Evolutionary conservation across 2,113 vertebrate genomes (phyloP), one percentile per base, ranked within the genome.

Genomic region (Microtus pennsylvanicus): DNA sequence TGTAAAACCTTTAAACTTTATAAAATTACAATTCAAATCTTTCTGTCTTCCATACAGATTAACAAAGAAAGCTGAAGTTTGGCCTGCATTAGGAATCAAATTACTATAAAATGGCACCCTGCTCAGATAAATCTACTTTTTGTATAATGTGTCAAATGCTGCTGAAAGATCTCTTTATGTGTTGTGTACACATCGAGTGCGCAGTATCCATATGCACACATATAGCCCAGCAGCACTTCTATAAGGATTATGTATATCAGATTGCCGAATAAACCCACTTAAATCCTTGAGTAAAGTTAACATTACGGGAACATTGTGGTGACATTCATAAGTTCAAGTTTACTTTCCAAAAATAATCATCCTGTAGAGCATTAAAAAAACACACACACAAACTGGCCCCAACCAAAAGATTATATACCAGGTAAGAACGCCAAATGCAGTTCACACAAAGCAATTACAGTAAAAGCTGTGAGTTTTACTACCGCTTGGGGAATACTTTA

Each of bases 391-490:
- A 19, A 91, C 77, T 65, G 86, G 75, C 61, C 92, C 93, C 45
- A 82, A 92, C 89, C 86, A 89, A 69, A 97, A 89, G 50, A 96
- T 93, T 89, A 88, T 90, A 58, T 88, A 96, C 91, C 38, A 95
- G 96, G 81, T 55, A 96, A 30, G 38, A 90, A 69, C 95, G 81
- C 86, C 76, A 97, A 97, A 96, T 77, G 78, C 9, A 91, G 76
- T 81, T 96, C 83, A 86, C 85, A 77, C 26, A 96, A 96, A 98
- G 93, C 55, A 96, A 77, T 92, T 98, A 47, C 75, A 97, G 97
- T 89, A 67, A 97, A 98, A 97, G 63, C 94, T 96, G 52, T 86
- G 93, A 96, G 75, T 93, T 98, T 97, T 98, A 97, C 89, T 98
- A 9, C 38, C 16, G 91, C 96, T 95, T 5, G 7, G 74, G 74